Conservation (phyloP, 53 echinoderm and acorn worm genomes). For the Henricia sp. region DNA sequence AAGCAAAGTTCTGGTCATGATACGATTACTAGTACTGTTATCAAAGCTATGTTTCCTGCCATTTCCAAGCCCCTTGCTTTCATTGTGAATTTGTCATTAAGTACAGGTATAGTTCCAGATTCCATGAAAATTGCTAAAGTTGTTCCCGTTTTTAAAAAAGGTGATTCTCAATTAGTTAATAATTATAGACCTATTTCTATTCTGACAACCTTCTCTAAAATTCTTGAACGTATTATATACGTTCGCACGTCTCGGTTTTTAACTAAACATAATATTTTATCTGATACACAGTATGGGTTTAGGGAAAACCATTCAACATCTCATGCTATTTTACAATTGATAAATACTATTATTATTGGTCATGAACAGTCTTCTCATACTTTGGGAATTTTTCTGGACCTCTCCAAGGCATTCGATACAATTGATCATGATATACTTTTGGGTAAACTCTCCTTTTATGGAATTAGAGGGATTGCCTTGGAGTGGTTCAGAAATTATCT, state of each 20-base stretch:
- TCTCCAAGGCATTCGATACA: too few species aligned
- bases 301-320: neutral
- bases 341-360: neutral
- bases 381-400: neutral
- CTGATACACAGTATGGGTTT: too few species aligned
- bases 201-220: neutral
- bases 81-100: neutral
- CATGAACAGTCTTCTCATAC: neutral
- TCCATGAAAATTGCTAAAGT: conserved; percentile 12
- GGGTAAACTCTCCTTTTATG: conserved; percentile 5
- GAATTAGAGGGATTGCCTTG: neutral
- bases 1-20: conserved; percentile 15
- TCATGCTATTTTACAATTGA: conserved; percentile 2
- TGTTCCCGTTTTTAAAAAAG: too few species aligned
- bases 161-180: too few species aligned
- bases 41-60: neutral
- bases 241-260: neutral
- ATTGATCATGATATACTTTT: conserved; percentile 2
- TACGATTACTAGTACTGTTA: neutral
- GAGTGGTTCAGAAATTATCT: conserved; percentile 14
- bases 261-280: conserved; percentile 6
- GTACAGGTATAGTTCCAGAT: neutral
- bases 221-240: conserved; percentile 11
- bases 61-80: neutral
- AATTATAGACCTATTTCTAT: too few species aligned